phyloP scores from a whole-genome alignment of 2,888 invertebrate genomes.

The Plebejus argus region DNA sequence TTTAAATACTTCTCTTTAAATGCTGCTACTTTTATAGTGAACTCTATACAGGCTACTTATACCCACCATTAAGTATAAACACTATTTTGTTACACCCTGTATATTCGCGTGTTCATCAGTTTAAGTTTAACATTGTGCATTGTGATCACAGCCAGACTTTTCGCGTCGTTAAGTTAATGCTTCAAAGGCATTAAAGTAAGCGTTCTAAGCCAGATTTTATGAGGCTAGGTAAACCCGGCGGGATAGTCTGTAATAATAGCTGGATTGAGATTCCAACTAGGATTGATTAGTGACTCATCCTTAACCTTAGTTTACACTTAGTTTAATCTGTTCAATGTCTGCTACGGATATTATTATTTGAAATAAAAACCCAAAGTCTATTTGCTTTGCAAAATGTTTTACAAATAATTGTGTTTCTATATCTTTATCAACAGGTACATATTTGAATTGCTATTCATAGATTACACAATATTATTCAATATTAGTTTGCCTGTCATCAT shows the following conservation, averaged over 20 bases:
- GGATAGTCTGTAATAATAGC: slow-evolving; percentile 16
- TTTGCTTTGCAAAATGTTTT: background rate
- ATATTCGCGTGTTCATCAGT: background rate
- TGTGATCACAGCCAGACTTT: background rate
- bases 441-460: background rate
- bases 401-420: background rate
- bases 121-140: background rate
- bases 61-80: no score
- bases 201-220: slow-evolving; percentile 9
- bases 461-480: slow-evolving; percentile 13
- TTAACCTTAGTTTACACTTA: background rate
- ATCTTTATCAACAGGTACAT: background rate
- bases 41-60: no score
- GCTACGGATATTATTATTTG: background rate
- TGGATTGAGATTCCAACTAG: background rate
- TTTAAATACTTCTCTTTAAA: no score
- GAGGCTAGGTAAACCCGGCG: background rate
- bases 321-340: background rate
- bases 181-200: slow-evolving; percentile 4
- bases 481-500: background rate
- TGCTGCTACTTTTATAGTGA: no score
- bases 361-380: background rate
- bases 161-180: slow-evolving; percentile 19
- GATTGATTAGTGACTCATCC: background rate
- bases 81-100: no score